phyloP scores from a whole-genome alignment of 2,113 vertebrate genomes.

The Leptocoma aspasia region DNA sequence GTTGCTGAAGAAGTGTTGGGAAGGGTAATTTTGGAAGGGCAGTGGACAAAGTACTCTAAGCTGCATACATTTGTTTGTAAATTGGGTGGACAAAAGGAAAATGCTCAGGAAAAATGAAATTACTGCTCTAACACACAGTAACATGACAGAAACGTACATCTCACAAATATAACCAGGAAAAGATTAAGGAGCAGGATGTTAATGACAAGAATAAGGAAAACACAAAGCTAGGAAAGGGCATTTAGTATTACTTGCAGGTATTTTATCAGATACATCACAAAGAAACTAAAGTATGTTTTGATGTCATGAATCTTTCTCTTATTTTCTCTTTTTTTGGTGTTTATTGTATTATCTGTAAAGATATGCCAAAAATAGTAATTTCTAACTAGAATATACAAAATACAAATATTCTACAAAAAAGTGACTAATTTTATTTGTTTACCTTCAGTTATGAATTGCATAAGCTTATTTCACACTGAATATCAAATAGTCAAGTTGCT shows the following conservation, averaged over 20 bases:
- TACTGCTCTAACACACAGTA: conserved; percentile 34
- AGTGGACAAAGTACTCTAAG: conserved; percentile 48
- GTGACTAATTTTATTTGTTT: background rate
- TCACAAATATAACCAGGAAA: conserved; percentile 33
- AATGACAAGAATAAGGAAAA: conserved; percentile 46
- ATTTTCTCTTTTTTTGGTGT: background rate
- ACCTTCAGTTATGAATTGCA: background rate
- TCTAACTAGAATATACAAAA: background rate
- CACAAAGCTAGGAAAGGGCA: conserved; percentile 32
- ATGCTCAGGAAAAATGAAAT: conserved; percentile 34
- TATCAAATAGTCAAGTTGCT: background rate
- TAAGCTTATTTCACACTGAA: background rate
- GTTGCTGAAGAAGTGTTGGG: conserved; percentile 26
- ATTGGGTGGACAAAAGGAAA: conserved; percentile 62
- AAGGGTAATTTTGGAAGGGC: conserved; percentile 26
- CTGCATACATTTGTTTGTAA: conserved; percentile 64
- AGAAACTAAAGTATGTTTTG: background rate
- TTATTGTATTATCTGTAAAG: background rate
- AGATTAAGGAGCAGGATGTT: conserved; percentile 49
- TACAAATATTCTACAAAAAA: background rate
- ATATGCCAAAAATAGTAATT: background rate
- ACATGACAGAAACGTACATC: background rate
- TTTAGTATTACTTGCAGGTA: background rate
- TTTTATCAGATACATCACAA: conserved; percentile 69
- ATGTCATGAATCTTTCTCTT: background rate